Evolutionary conservation across 2,797 vertebrate species (phyloP).

Genomic region (Megaceryle alcyon): DNA sequence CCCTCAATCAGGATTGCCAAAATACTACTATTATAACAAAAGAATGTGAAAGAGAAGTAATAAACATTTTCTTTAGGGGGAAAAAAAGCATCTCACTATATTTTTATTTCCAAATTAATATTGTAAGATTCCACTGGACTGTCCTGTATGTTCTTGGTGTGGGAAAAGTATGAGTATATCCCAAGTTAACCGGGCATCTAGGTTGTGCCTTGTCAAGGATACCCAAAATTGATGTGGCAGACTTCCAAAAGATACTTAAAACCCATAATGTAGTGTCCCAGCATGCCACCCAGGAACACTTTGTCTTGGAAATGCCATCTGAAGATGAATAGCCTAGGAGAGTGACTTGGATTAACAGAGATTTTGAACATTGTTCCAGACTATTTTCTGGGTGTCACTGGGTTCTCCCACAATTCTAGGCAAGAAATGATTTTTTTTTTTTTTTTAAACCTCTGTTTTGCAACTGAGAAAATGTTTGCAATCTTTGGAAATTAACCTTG

Average conservation of each 20-base stretch:
- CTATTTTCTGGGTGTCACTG: background rate
- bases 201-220: background rate
- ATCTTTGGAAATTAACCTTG: constrained; percentile 52
- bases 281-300: background rate
- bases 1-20: background rate
- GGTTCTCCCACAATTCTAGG: background rate
- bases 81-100: background rate
- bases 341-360: background rate
- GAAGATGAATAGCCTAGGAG: background rate
- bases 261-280: background rate
- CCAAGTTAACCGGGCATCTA: background rate
- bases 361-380: background rate
- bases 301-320: background rate
- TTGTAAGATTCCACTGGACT: background rate
- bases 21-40: background rate
- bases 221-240: background rate
- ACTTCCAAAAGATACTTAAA: background rate
- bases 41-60: background rate
- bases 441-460: constrained; percentile 1
- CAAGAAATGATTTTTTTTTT: background rate
- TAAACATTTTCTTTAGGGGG: background rate
- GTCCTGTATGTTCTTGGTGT: background rate
- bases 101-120: background rate
- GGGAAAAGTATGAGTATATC: background rate
- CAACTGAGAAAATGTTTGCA: constrained; percentile 59